Percentiles rank a stretch among this genome's conserved stretches.
phyloP scores from a whole-genome alignment of 92 coral and sea anemone species.

The Pocillopora grandis region DNA sequence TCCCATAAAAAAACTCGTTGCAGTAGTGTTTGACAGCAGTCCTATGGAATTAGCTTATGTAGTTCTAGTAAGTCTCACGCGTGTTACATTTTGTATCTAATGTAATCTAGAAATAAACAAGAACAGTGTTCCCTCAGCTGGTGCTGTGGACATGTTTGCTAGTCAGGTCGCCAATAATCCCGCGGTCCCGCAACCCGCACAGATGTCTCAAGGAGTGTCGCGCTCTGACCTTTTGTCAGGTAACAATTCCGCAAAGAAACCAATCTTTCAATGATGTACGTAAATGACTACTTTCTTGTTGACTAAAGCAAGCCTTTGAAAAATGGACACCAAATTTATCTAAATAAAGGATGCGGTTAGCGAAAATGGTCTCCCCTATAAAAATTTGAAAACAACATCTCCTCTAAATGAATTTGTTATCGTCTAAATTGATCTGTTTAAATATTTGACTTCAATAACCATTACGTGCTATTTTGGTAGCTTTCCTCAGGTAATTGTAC shows the following conservation, averaged over 20 bases:
- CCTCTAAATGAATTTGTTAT: no score
- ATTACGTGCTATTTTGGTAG: no score
- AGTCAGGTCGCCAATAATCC: constrained; percentile 12
- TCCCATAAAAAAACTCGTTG: no score
- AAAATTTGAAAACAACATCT: no score
- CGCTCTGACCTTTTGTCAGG: constrained; percentile 24
- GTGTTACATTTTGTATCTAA: not conserved
- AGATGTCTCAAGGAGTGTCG: constrained; percentile 1
- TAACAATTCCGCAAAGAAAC: not conserved
- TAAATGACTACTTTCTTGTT: no score
- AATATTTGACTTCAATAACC: no score
- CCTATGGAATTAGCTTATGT: not conserved
- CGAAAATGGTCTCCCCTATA: no score
- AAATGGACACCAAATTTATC: no score
- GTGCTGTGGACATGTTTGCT: constrained; percentile 14
- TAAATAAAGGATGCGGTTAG: no score
- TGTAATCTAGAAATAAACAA: constrained; percentile 37
- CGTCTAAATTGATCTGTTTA: no score
- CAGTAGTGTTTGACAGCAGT: no score
- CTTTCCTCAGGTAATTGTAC: no score
- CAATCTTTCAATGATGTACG: not conserved
- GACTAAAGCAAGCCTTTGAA: not conserved
- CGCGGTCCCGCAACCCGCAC: constrained; percentile 8
- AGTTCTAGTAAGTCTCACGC: not conserved
- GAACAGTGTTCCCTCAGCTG: constrained; percentile 39